Conservation (phyloP, 2,113 vertebrate genomes). For the Peromyscus leucopus region DNA sequence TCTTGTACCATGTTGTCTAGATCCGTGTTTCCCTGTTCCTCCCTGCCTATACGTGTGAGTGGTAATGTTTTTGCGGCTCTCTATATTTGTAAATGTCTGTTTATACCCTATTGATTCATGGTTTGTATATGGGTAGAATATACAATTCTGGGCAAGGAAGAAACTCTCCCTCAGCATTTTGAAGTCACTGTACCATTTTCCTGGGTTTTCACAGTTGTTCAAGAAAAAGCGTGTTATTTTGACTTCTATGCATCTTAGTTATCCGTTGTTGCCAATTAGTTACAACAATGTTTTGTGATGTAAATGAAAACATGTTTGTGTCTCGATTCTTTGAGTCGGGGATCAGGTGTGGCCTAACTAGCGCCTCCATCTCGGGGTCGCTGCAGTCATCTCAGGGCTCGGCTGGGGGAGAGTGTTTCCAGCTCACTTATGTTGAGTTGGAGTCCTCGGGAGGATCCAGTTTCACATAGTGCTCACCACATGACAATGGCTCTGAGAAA, state of each 20-base stretch:
- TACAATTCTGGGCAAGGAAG: conserved; percentile 25
- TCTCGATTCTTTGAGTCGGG: background rate
- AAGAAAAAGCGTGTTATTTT: conserved; percentile 17
- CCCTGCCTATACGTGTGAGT: background rate
- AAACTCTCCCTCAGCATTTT: conserved; percentile 44
- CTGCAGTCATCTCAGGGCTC: background rate
- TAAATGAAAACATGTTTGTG: background rate
- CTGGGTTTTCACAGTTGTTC: conserved; percentile 25
- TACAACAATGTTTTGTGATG: background rate
- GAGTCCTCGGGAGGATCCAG: background rate
- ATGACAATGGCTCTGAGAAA: background rate
- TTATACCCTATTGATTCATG: background rate
- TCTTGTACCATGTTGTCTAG: background rate
- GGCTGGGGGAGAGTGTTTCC: background rate
- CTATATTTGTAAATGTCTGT: conserved; percentile 18
- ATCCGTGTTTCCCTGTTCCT: background rate
- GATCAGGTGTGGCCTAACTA: background rate
- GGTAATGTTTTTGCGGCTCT: conserved; percentile 43
- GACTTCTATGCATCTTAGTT: background rate
- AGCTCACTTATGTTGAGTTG: background rate
- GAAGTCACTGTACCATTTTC: conserved; percentile 27
- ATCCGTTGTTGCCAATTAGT: background rate
- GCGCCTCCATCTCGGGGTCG: background rate
- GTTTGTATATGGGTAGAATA: background rate
- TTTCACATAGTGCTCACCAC: background rate